Conservation (phyloP, 2,113 vertebrate genomes). For the Alaudala cheleensis region DNA sequence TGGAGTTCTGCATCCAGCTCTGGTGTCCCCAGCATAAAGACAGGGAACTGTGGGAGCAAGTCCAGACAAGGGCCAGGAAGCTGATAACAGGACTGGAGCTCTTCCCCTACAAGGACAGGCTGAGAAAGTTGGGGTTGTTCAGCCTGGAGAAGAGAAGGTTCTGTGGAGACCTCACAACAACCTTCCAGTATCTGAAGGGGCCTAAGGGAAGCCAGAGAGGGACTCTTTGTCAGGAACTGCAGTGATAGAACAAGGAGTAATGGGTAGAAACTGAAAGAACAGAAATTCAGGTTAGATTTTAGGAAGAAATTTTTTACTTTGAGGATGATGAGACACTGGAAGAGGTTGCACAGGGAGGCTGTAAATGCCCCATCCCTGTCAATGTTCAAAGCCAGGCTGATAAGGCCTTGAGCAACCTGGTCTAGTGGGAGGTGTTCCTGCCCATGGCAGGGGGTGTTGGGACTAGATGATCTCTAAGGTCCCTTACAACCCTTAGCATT, state of each 20-base stretch:
- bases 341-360: neutral
- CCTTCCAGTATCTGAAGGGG: neutral
- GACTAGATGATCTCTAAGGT: neutral
- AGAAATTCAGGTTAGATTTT: neutral
- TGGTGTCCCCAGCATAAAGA: neutral
- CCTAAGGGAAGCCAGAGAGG: neutral
- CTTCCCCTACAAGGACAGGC: neutral
- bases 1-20: neutral
- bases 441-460: rapidly evolving
- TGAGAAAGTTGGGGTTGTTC: neutral
- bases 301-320: neutral
- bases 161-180: neutral
- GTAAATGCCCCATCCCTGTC: neutral
- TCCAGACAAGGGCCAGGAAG: neutral
- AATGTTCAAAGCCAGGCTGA: neutral
- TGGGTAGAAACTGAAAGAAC: neutral
- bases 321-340: neutral
- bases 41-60: neutral
- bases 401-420: neutral
- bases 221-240: neutral
- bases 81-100: neutral
- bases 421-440: neutral
- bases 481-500: neutral
- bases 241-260: neutral
- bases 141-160: neutral